Conservation (phyloP, 2,888 invertebrate genomes). For the Mechanitis mazaeus region DNA sequence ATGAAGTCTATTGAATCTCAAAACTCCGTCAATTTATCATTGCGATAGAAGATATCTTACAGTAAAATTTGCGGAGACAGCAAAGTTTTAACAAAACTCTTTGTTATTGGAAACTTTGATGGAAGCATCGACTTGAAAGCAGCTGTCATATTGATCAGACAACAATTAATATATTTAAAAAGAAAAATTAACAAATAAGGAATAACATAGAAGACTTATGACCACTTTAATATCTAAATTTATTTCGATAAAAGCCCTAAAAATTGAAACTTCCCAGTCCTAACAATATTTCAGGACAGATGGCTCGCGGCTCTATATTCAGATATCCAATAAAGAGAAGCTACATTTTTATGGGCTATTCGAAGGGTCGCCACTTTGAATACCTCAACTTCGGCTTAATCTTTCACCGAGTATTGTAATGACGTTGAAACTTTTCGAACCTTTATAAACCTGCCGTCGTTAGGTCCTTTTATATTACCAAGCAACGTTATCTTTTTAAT, state of each 20-base stretch:
- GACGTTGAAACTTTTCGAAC: slow-evolving; percentile 50
- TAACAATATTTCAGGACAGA: slow-evolving; percentile 40
- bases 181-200: slow-evolving; percentile 5
- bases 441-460: slow-evolving; percentile 35
- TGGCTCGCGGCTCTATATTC: slow-evolving; percentile 45
- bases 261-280: slow-evolving; percentile 25
- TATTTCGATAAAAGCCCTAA: slow-evolving; percentile 24
- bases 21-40: slow-evolving; percentile 68
- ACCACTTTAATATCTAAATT: slow-evolving; percentile 21
- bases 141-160: slow-evolving; percentile 12
- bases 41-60: slow-evolving; percentile 44
- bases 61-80: slow-evolving; percentile 48
- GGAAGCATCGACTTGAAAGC: slow-evolving; percentile 36
- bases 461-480: slow-evolving; percentile 18
- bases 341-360: slow-evolving; percentile 61
- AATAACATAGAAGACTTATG: slow-evolving; percentile 15
- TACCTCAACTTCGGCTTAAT: slow-evolving; percentile 60
- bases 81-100: slow-evolving; percentile 56
- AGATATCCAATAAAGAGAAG: slow-evolving; percentile 57
- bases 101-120: slow-evolving; percentile 48
- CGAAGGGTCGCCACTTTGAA: slow-evolving; percentile 54
- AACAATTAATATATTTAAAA: neutral
- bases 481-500: slow-evolving; percentile 11
- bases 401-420: slow-evolving; percentile 60
- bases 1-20: slow-evolving; percentile 50